Evolutionary conservation across 1,140 invertebrate species (phyloP), one percentile per base, ranked within the genome.

Genomic region (Thaumetopoea pityocampa): DNA sequence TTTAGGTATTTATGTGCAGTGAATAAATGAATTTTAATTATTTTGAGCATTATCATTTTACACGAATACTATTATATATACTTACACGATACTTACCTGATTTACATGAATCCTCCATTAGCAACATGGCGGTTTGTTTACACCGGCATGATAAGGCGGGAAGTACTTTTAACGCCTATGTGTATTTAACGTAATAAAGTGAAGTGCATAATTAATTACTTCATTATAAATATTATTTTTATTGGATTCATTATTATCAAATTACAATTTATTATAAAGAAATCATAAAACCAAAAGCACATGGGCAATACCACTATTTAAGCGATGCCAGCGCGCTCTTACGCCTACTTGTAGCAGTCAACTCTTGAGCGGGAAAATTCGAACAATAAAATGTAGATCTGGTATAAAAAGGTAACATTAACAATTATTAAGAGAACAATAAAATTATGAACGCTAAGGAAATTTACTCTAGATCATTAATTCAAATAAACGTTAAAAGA

Each of bases 71-170:
- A 20, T 41, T 37, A 2, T n/a, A 6, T 4, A 22, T 35, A 61
- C 51, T 70, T 59, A 62, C 51, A 23, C 8, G 17, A n/a, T n/a
- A 62, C 60, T 68, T 71, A 66, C 67, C 56, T 23, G 38, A n/a
- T n/a, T 50, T 56, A 51, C 51, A 49, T 47, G 43, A 52, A 33
- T 66, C 62, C 51, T 66, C 55, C 51, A 64, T 64, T 73, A 68
- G 78, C 80, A 85, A 85, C 68, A 85, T 85, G 82, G 82, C 80
- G 80, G 81, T 85, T 85, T 85, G 82, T 86, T 86, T 86, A 85
- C 82, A 85, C 85, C 85, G 85, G 85, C 79, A 76, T 76, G 70
- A 80, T 67, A 70, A 78, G 67, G 76, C 81, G 79, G 70, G 72
- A 81, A 80, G 63, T 60, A 59, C 37, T 79, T 67, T 44, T 43